Evolutionary conservation across 2,113 vertebrate species (phyloP).

Genomic region (Cololabis saira): DNA sequence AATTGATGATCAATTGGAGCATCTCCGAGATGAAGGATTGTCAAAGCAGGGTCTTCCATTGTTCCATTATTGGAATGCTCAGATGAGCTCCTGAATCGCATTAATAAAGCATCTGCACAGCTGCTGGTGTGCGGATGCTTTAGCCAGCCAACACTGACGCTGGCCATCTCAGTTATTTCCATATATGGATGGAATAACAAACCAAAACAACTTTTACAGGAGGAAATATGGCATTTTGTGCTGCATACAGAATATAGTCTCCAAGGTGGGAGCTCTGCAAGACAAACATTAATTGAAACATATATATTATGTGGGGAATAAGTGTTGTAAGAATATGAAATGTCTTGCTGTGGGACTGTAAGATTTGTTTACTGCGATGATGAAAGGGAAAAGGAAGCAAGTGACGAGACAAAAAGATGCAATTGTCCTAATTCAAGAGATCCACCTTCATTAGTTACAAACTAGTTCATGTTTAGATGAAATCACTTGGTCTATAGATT

Average conservation of each 20-base stretch:
- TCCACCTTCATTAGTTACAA: slow-evolving; percentile 11
- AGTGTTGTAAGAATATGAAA: slow-evolving; percentile 21
- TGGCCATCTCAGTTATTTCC: slow-evolving; percentile 36
- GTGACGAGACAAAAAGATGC: slow-evolving; percentile 35
- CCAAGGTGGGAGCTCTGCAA: neutral
- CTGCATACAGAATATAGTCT: slow-evolving; percentile 4
- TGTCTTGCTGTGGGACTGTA: slow-evolving; percentile 1
- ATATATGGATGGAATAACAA: slow-evolving; percentile 26
- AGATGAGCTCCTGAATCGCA: slow-evolving; percentile 77
- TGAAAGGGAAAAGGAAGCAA: slow-evolving; percentile 15
- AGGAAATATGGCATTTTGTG: slow-evolving; percentile 32
- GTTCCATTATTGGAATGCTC: slow-evolving; percentile 78
- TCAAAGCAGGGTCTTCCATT: slow-evolving; percentile 70
- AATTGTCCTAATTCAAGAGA: slow-evolving; percentile 2
- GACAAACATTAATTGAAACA: slow-evolving; percentile 23
- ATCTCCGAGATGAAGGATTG: slow-evolving; percentile 78
- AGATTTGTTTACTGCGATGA: slow-evolving; percentile 7
- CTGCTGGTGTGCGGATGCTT: slow-evolving; percentile 56
- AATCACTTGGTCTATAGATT: neutral
- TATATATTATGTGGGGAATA: slow-evolving; percentile 39
- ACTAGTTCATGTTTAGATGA: slow-evolving; percentile 9
- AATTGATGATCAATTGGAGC: slow-evolving; percentile 82
- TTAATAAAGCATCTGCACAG: slow-evolving; percentile 70
- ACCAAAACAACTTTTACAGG: slow-evolving; percentile 34
- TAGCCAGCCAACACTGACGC: slow-evolving; percentile 36